These are phyloP conservation scores for Cyanistes caeruleus DNA, from an alignment of 2,113 vertebrate genomes.

Conservation along the genomic window DNA sequence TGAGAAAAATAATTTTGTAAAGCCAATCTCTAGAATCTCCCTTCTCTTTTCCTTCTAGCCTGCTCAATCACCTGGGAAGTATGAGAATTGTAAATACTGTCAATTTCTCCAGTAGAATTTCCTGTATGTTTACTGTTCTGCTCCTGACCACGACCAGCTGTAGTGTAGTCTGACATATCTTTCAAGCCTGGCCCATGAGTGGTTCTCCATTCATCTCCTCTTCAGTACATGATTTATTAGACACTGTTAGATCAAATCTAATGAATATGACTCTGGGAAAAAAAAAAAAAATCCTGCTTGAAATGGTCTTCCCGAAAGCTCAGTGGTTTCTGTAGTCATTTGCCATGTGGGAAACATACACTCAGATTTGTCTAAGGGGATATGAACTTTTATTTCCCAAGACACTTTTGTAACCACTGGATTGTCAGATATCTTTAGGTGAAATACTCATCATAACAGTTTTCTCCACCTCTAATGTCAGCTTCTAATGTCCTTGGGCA, in stretches of 20 bases:
- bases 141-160: background rate
- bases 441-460: background rate
- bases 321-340: background rate
- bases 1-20: background rate
- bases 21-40: background rate
- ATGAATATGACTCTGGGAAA: background rate
- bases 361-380: background rate
- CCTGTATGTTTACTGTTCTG: background rate
- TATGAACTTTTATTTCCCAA: background rate
- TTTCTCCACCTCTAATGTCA: background rate
- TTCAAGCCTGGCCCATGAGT: background rate
- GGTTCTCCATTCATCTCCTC: background rate
- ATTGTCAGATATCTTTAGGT: constrained; percentile 12
- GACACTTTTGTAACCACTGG: background rate
- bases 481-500: background rate
- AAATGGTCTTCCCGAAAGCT: background rate
- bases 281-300: background rate
- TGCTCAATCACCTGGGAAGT: background rate
- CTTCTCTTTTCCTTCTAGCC: background rate
- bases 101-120: background rate
- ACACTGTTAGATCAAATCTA: background rate
- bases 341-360: background rate
- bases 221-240: background rate
- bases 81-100: background rate
- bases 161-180: background rate